phyloP scores from a whole-genome alignment of 2,113 vertebrate species.

The Condylura cristata region DNA sequence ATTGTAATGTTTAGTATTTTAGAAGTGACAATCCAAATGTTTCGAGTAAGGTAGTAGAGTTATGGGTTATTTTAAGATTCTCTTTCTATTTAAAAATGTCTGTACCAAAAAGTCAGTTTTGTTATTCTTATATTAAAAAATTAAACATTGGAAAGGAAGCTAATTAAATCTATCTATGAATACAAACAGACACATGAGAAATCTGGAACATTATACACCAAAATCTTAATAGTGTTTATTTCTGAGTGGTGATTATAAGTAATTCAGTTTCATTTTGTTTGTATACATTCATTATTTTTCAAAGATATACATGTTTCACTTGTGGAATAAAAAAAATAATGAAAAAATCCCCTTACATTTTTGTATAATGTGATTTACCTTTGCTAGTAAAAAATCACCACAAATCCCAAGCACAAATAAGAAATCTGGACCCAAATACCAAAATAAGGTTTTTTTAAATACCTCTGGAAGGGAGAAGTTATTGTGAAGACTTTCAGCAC shows the following conservation, averaged over 20 bases:
- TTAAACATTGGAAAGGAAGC: neutral
- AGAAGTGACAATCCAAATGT: neutral
- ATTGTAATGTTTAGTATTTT: neutral
- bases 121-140: constrained; percentile 12
- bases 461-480: neutral
- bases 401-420: neutral
- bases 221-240: constrained; percentile 18
- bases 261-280: neutral
- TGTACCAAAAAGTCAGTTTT: neutral
- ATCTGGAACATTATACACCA: neutral
- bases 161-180: neutral
- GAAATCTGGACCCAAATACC: neutral
- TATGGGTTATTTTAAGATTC: neutral
- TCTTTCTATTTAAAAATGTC: neutral
- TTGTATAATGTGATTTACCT: neutral
- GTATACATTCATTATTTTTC: neutral
- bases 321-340: neutral
- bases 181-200: neutral
- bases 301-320: neutral
- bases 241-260: neutral
- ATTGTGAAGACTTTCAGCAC: neutral
- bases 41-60: neutral
- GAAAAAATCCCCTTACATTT: neutral
- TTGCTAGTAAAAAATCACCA: neutral
- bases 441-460: neutral